Evolutionary conservation across 2,888 invertebrate genomes (phyloP), one percentile per base, ranked within the genome.

Genomic region (Oscheius sp.): DNA sequence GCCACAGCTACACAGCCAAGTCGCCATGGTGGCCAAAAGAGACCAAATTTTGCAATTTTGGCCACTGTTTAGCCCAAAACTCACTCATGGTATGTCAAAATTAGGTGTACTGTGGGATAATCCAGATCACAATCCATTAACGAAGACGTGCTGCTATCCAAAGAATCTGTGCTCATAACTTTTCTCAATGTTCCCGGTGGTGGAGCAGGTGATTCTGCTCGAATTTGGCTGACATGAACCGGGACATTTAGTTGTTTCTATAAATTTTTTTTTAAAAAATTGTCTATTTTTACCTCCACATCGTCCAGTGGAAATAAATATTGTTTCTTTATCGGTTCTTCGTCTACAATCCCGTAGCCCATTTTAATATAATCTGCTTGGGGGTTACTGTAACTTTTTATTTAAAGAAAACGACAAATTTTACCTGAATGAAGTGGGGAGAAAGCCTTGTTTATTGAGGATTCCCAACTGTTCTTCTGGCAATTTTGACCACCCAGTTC

Each of bases 331-430:
- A 41, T 25, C 16, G 69, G 69, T n/a, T 69, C 69, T 9, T 69
- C 69, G n/a, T 69, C 69, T 13, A 55, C 41, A 13, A 69, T 69
- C 23, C 69, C 56, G 55, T 69, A 69, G 6, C 69, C 69, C 69
- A 69, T 69, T 69, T 69, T 69, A 12, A 69, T 69, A 25, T 69
- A 69, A 25, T 69, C 56, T 9, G 55, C 55, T 35, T 43, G 55
- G 35, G 55, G 55, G 29, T 41, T 55, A 18, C 69, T 55, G 23
- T 55, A 41, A 64, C 18, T 59, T 21, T 55, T 55, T 55, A 27
- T 41, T 13, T 5, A 3, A 13, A 55, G 21, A 55, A 25, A 3
- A 25, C 23, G 6, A 55, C 3, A 55, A 21, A 25, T 3, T 18
- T 16, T n/a, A 59, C 59, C 35, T 35, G 35, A 35, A 35, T 41